A percentile compares a stretch with the other conserved stretches of the same genome.
Conservation (phyloP, 2,113 vertebrate genomes). For the Alces alces region DNA sequence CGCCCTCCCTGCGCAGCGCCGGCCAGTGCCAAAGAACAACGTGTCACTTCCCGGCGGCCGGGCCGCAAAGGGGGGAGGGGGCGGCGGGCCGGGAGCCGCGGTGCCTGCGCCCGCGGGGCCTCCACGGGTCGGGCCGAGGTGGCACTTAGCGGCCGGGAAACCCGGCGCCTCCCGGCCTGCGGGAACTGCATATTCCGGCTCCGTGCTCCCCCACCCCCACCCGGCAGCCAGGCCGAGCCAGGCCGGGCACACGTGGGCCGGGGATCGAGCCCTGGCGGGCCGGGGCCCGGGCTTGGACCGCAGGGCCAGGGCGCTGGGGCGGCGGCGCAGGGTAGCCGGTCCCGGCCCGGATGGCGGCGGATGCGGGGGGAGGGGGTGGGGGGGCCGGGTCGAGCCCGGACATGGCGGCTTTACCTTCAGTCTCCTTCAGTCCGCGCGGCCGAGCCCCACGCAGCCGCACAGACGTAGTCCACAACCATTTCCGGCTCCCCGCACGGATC, state of each 20-base stretch:
- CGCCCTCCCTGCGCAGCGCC: slow-evolving; percentile 66
- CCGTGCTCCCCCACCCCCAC: slow-evolving; percentile 59
- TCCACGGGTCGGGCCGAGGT: neutral
- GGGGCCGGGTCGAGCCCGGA: slow-evolving; percentile 72
- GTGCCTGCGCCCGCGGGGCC: slow-evolving; percentile 35
- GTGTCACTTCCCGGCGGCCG: slow-evolving; percentile 73
- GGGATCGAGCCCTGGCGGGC: slow-evolving; percentile 60
- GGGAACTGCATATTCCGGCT: slow-evolving; percentile 23
- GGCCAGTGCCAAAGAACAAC: slow-evolving; percentile 73
- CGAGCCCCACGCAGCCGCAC: slow-evolving; percentile 91
- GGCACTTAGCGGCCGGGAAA: slow-evolving; percentile 4
- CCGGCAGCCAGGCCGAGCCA: slow-evolving; percentile 39
- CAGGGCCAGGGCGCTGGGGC: slow-evolving; percentile 37
- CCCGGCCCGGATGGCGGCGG: slow-evolving; percentile 68
- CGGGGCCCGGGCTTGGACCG: slow-evolving; percentile 45
- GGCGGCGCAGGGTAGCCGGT: slow-evolving; percentile 54
- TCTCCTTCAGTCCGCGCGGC: slow-evolving; percentile 92
- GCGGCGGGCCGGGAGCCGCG: neutral
- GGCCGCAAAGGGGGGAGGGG: slow-evolving; percentile 50
- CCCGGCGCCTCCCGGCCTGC: slow-evolving; percentile 1
- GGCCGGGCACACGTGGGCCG: slow-evolving; percentile 62
- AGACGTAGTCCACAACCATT: slow-evolving; percentile 82
- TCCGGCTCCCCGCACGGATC: slow-evolving; percentile 89
- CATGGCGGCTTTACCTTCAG: slow-evolving; percentile 83
- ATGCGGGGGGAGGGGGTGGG: slow-evolving; percentile 71